Base-by-base conservation (phyloP, 1,140 invertebrate species). In the Zaprionus tsacasi region DNA sequence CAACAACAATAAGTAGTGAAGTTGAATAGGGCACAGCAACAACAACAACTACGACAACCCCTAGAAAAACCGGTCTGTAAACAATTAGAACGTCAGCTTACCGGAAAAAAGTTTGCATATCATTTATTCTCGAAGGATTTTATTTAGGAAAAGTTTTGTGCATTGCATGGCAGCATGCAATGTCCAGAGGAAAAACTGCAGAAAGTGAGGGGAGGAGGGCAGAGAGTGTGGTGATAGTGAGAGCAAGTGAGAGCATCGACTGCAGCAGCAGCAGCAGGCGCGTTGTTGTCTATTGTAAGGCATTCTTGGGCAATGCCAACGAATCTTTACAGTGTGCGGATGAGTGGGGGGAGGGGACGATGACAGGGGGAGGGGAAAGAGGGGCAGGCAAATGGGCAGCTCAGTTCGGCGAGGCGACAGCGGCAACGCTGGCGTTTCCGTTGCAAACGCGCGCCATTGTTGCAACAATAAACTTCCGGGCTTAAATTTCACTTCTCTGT, bases 81-180 rank as follows among this genome's bases (percentile, higher is more conserved):
- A 89, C 85, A 89, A 89, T 89, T 89, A 89, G 86, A 85, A 74
- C 81, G 85, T 79, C 81, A 89, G 81, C 76, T 89, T 81, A 81
- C 86, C 81, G 78, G 86, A 85, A 90, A 90, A 89, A 89, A 89
- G 86, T 90, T 85, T 85, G 86, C 85, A 90, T 89, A 89, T 81
- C 86, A 88, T 88, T 88, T 89, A 81, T 83, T 70, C 78, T 83
- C 78, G 71, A 71, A 76, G 85, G 85, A 76, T 89, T 89, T 86
- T 79, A 81, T 83, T 88, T 83, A 72, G 65, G 27, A 88, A 68
- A 89, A 87, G 70, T 79, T 78, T 70, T 73, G 60, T 65, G 33
- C 38, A 66, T 55, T 56, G 33, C 48, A 55, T 54, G 48, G 33
- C 58, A 68, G 35, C 52, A 50, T 64, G 64, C 70, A 57, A 70